These are phyloP conservation scores for Orussus abietinus DNA, from an alignment of 1,140 invertebrate species.

Conservation along the genomic window DNA sequence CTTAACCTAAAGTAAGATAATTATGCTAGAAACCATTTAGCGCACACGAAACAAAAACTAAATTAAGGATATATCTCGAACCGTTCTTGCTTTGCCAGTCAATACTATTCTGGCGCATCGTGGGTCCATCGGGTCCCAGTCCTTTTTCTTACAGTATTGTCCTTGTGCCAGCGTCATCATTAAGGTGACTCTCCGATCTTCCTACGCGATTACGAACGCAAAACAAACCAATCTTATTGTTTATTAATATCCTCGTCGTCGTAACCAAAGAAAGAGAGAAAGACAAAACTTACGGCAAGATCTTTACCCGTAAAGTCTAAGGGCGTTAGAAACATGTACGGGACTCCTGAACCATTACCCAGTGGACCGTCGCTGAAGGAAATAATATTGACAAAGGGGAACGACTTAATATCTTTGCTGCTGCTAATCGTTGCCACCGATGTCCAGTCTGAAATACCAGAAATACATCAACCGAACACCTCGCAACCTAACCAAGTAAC, in stretches of 20 bases:
- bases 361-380: conserved; percentile 69
- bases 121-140: conserved; percentile 76
- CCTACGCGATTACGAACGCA: conserved; percentile 36
- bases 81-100: conserved; percentile 65
- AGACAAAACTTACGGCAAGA: conserved; percentile 55
- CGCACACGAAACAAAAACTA: not conserved
- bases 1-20: conserved; percentile 59
- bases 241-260: not conserved
- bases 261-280: conserved; percentile 1
- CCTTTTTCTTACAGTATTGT: conserved; percentile 60
- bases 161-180: conserved; percentile 67
- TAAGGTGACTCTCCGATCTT: conserved; percentile 63
- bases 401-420: conserved; percentile 58
- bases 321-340: conserved; percentile 74
- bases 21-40: not conserved
- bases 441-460: conserved; percentile 61
- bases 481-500: conserved; percentile 6
- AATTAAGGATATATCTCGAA: conserved; percentile 36
- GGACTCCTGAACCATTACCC: conserved; percentile 67
- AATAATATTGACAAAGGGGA: conserved; percentile 71
- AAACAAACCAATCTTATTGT: not conserved
- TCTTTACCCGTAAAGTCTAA: conserved; percentile 73
- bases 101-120: conserved; percentile 72
- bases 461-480: conserved; percentile 8
- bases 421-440: conserved; percentile 71